Conservation (phyloP, 1,140 invertebrate genomes). For the Zaprionus kolodkinae region DNA sequence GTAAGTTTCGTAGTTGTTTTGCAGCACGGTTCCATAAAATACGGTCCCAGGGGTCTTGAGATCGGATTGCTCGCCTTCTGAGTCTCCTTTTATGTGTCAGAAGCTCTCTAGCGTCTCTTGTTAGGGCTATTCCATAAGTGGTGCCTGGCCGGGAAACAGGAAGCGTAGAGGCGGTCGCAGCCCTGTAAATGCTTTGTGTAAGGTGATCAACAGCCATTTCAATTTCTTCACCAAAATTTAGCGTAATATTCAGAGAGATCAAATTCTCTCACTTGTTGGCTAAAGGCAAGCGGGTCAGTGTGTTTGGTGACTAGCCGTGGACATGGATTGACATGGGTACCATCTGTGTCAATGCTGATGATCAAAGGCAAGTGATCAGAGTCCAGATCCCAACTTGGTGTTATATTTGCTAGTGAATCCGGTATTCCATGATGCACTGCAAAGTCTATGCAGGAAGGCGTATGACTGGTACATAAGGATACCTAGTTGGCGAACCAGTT, state of each 20-base stretch:
- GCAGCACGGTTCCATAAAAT: no score
- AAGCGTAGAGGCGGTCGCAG: neutral
- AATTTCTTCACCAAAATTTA: conserved; percentile 9
- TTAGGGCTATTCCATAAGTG: no score
- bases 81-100: neutral
- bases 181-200: conserved; percentile 2
- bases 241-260: neutral
- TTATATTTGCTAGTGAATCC: neutral
- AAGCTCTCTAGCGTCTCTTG: conserved; percentile 13
- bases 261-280: neutral
- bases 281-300: neutral
- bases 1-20: no score
- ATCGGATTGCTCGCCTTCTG: no score
- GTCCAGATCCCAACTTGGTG: conserved; percentile 5
- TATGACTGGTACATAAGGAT: no score
- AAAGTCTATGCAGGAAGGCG: no score
- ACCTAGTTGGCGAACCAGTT: no score
- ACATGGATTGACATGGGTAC: neutral
- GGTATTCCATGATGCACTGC: no score
- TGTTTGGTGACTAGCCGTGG: conserved; percentile 5
- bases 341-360: conserved; percentile 1
- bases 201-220: neutral
- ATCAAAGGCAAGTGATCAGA: conserved; percentile 3
- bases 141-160: no score
- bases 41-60: no score